Evolutionary conservation across 2,888 invertebrate species (phyloP), one percentile per base, ranked within the genome.

Genomic region (Arctia plantaginis): DNA sequence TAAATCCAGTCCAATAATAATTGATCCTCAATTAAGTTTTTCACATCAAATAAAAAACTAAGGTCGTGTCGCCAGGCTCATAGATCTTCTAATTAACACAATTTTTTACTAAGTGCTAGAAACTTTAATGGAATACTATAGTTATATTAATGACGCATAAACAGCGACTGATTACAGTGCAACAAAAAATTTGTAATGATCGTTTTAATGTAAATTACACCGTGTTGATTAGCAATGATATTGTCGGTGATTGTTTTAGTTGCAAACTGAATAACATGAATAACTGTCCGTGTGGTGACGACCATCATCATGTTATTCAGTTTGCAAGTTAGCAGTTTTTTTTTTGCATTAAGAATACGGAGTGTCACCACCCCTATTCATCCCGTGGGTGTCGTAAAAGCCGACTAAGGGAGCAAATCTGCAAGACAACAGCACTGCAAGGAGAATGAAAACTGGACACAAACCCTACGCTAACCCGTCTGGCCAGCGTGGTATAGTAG

Each of bases 11-110:
- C 59, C 6, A n/a, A 55, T n/a, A 62, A 30, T 62, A 62, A 62
- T 62, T 62, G 59, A 62, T 15, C 30, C 27, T 30, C 59, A 62
- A 62, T 62, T 15, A 62, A 62, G 59, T 62, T 62, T 62, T 62
- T 62, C 59, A 6, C 1, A 6, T 6, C 4, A 18, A 59, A 30
- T 13, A 10, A 59, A 62, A 62, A 62, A 27, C 59, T 62, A 6
- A 62, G 27, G 59, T 13, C 59, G 13, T 30, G 13, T 27, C 15
- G 18, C 1, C 27, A 27, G 59, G 3, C 15, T 62, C 15, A 62
- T 62, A 6, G 30, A 62, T 62, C 59, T 15, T n/a, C 59, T 62
- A 62, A 62, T 62, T 62, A 30, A 6, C 15, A 27, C 59, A 23
- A 30, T 13, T 62, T 62, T 62, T 62, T 62, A 62, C 59, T 59